These are phyloP conservation scores for Urophycis tenuis DNA, from an alignment of 2,797 vertebrate species.

Conservation along the genomic window DNA sequence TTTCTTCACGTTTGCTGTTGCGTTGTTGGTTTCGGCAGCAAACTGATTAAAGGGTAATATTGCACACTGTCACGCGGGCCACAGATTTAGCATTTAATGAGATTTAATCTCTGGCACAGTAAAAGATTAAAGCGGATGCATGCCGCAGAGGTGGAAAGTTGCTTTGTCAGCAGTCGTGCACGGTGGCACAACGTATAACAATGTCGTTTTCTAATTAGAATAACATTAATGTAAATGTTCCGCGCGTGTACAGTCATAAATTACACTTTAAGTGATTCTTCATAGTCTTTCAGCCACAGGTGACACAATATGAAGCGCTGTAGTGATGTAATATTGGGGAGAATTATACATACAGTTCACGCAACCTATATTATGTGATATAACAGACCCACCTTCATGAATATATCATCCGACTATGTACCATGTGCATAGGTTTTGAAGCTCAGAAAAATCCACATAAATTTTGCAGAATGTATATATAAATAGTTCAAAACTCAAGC, in stretches of 20 bases:
- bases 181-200: neutral
- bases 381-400: neutral
- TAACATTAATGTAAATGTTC: neutral
- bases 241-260: neutral
- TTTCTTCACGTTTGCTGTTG: neutral
- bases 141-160: neutral
- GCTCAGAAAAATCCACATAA: neutral
- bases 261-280: neutral
- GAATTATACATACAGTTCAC: neutral
- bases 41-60: neutral
- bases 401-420: neutral
- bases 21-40: neutral
- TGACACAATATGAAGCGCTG: neutral
- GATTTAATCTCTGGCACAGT: neutral
- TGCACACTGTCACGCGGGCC: neutral
- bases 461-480: too few relatives aligned
- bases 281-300: neutral
- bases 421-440: neutral
- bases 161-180: neutral
- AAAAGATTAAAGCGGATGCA: neutral
- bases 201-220: neutral
- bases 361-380: neutral
- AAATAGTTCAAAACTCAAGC: neutral
- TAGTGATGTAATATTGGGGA: neutral
- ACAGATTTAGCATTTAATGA: neutral